phyloP scores from a whole-genome alignment of 2,797 vertebrate genomes.

The Passerculus sandwichensis region DNA sequence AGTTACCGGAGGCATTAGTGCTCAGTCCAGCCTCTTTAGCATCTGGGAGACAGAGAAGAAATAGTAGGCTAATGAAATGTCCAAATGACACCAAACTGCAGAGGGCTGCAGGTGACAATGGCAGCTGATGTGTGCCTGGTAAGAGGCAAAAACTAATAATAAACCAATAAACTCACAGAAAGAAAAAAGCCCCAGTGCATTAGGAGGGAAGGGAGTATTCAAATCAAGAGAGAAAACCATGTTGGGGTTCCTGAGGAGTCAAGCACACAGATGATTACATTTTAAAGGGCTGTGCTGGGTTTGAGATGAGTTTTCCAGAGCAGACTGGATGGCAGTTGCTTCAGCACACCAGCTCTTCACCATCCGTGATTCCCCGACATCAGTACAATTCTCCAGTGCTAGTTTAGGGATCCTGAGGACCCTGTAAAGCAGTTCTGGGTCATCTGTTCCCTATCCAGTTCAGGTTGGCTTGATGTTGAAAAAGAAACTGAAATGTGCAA shows the following conservation, averaged over 20 bases:
- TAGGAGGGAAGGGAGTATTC: neutral
- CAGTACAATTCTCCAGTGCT: neutral
- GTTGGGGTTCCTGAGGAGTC: neutral
- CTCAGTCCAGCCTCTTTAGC: conserved; percentile 28
- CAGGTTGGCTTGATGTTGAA: neutral
- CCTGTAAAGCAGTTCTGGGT: neutral
- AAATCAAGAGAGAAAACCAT: neutral
- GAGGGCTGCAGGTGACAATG: conserved; percentile 30
- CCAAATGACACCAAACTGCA: conserved; percentile 5
- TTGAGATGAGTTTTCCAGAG: neutral
- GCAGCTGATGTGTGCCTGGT: neutral
- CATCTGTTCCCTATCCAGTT: neutral
- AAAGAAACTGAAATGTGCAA: neutral
- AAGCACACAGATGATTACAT: neutral
- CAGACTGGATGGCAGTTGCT: neutral
- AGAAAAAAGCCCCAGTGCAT: neutral
- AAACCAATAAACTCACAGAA: neutral
- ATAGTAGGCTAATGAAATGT: conserved; percentile 1
- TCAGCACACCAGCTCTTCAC: neutral
- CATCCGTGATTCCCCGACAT: neutral
- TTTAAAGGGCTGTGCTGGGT: neutral
- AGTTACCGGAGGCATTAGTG: conserved; percentile 35
- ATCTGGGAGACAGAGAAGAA: conserved; percentile 51
- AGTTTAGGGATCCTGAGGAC: neutral
- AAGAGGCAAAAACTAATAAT: neutral